phyloP scores from a whole-genome alignment of 2,888 invertebrate species.

The Dicyrtomina minuta region DNA sequence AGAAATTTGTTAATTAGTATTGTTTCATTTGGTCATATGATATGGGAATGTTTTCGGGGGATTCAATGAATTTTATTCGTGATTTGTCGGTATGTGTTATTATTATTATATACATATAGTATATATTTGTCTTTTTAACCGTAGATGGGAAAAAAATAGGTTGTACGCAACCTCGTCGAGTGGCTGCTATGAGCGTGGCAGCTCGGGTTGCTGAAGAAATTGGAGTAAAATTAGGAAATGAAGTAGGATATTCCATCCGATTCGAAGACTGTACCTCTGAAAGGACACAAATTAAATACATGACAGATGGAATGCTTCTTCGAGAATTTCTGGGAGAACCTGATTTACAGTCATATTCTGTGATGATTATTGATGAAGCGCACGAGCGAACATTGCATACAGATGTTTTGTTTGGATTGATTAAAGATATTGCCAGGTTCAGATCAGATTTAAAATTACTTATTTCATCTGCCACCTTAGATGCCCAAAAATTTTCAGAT shows the following conservation, averaged over 20 bases:
- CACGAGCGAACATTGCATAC: slow-evolving; percentile 98
- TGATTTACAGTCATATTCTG: slow-evolving; percentile 91
- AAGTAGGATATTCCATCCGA: slow-evolving; percentile 81
- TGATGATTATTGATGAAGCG: slow-evolving; percentile 99
- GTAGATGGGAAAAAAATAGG: slow-evolving; percentile 77
- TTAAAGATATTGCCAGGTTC: slow-evolving; percentile 92
- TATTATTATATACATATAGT: too few species aligned
- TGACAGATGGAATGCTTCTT: slow-evolving; percentile 98
- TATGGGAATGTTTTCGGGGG: too few species aligned
- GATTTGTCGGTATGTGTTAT: too few species aligned
- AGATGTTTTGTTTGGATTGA: slow-evolving; percentile 95
- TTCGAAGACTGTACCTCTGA: slow-evolving; percentile 99
- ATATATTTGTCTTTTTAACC: slow-evolving; percentile 4
- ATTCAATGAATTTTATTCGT: too few species aligned
- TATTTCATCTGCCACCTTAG: slow-evolving; percentile 96
- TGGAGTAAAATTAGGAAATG: slow-evolving; percentile 91
- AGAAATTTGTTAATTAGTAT: too few species aligned
- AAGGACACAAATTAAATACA: slow-evolving; percentile 93
- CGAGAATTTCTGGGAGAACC: slow-evolving; percentile 97
- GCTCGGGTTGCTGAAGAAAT: slow-evolving; percentile 97
- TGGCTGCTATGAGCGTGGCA: slow-evolving; percentile 99
- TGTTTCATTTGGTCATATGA: too few species aligned
- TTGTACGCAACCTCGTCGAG: slow-evolving; percentile 94
- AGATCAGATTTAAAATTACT: slow-evolving; percentile 90
- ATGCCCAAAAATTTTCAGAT: slow-evolving; percentile 95